These are phyloP conservation scores for Thunnus maccoyii DNA, from an alignment of 2,113 vertebrate genomes.

Conservation along the genomic window DNA sequence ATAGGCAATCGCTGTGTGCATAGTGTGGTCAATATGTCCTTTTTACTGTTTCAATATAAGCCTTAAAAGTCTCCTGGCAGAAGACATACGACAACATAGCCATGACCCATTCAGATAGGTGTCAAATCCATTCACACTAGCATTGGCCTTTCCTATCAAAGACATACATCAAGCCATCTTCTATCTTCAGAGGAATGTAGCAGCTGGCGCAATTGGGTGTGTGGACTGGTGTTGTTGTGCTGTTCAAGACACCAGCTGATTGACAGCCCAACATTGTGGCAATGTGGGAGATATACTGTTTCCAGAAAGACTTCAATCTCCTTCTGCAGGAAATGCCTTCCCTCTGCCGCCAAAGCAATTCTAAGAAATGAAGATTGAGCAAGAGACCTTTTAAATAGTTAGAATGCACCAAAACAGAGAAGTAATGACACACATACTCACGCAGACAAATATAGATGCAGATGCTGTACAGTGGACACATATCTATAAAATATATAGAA, in stretches of 20 bases:
- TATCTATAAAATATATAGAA: neutral
- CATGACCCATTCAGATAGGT: conserved; percentile 63
- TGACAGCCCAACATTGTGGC: conserved; percentile 51
- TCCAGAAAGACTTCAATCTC: conserved; percentile 29
- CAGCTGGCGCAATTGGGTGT: conserved; percentile 36
- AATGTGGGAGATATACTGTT: conserved; percentile 51
- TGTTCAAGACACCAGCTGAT: conserved; percentile 48
- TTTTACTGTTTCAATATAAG: conserved; percentile 71
- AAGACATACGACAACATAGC: conserved; percentile 62
- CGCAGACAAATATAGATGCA: neutral
- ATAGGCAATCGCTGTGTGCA: conserved; percentile 60
- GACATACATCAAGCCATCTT: conserved; percentile 40
- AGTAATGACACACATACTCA: neutral
- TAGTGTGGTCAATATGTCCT: conserved; percentile 66
- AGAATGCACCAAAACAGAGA: neutral
- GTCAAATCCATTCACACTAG: conserved; percentile 54
- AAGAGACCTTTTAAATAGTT: conserved; percentile 13
- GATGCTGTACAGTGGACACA: no score
- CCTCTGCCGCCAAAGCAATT: neutral
- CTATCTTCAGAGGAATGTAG: conserved; percentile 15
- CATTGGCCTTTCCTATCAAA: conserved; percentile 50
- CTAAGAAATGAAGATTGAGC: conserved; percentile 14
- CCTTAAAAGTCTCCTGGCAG: conserved; percentile 53
- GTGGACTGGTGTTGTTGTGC: conserved; percentile 1
- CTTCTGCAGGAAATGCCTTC: conserved; percentile 11